Percentiles rank a stretch among this genome's conserved stretches.
Conservation (phyloP, 2,113 vertebrate genomes). For the Pipa parva region DNA sequence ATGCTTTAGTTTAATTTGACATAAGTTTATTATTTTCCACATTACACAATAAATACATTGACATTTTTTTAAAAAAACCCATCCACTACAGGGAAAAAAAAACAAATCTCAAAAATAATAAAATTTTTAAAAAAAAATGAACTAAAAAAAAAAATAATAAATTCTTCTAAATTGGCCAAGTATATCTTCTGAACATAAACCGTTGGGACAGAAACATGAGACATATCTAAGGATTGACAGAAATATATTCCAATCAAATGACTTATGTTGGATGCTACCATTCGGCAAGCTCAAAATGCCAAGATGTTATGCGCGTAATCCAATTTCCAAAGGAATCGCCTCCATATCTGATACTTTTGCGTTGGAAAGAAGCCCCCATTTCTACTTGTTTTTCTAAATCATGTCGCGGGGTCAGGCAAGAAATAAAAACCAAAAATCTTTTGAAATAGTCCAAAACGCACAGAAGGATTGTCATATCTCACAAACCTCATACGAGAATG, state of each 20-base stretch:
- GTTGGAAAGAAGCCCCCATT: conserved; percentile 23
- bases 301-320: not conserved
- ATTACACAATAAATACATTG: too few species aligned
- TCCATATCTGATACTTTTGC: not conserved
- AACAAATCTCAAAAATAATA: too few species aligned
- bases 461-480: conserved; percentile 3
- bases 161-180: too few species aligned
- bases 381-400: conserved; percentile 47
- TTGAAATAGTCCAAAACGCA: conserved; percentile 14
- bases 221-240: not conserved
- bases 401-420: conserved; percentile 16
- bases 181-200: too few species aligned
- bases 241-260: conserved; percentile 10
- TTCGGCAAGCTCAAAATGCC: not conserved
- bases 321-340: not conserved
- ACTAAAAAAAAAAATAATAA: too few species aligned
- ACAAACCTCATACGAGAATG: conserved; percentile 9
- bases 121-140: too few species aligned
- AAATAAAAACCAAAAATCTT: conserved; percentile 34
- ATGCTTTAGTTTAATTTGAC: too few species aligned
- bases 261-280: not conserved
- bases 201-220: too few species aligned
- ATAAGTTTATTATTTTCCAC: too few species aligned
- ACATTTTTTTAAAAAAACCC: too few species aligned
- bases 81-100: too few species aligned